phyloP scores from a whole-genome alignment of 2,888 invertebrate genomes.

The Lypha dubia region DNA sequence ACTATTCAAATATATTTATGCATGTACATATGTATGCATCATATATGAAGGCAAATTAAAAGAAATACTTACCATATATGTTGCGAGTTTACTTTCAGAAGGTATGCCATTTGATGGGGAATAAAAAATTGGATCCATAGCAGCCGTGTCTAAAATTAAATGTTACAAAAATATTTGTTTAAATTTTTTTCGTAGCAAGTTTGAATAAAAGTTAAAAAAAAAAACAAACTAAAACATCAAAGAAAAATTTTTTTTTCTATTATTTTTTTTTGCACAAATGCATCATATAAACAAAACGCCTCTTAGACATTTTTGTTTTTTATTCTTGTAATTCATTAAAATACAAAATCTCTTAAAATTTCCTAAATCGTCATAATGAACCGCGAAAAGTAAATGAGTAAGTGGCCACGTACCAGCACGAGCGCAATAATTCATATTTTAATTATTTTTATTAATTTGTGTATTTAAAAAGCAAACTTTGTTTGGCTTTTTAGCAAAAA shows the following conservation, averaged over 20 bases:
- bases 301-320: no score
- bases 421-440: conserved; percentile 26
- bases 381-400: conserved; percentile 54
- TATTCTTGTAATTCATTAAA: no score
- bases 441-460: conserved; percentile 28
- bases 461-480: conserved; percentile 25
- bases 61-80: conserved; percentile 88
- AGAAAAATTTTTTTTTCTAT: not conserved
- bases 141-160: conserved; percentile 81
- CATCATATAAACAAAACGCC: no score
- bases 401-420: conserved; percentile 22
- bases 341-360: no score
- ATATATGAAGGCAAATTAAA: no score
- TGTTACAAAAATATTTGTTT: conserved; percentile 31
- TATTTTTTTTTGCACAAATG: not conserved
- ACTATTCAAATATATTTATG: no score
- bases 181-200: not conserved
- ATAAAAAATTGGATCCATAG: conserved; percentile 91
- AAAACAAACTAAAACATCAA: conserved; percentile 22
- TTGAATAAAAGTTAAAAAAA: not conserved
- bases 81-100: conserved; percentile 92
- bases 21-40: no score
- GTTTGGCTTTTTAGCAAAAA: not conserved
- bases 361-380: conserved; percentile 16
- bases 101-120: conserved; percentile 89